Percentiles rank a stretch among this genome's conserved stretches.
phyloP scores from a whole-genome alignment of 1,140 invertebrate species.

The Ganaspis sp. region DNA sequence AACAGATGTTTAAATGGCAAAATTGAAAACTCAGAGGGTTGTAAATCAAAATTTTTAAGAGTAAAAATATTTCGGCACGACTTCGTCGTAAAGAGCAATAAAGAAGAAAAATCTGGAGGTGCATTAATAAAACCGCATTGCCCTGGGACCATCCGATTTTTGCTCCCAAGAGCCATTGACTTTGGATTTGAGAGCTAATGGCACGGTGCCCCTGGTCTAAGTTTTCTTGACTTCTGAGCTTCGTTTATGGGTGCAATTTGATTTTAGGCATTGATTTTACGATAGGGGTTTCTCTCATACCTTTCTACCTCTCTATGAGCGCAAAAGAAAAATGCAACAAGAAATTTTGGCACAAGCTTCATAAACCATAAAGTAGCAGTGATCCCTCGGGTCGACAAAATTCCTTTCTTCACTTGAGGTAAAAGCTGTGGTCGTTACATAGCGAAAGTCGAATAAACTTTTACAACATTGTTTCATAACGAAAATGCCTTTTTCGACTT shows the following conservation, averaged over 20 bases:
- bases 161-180: slow-evolving; percentile 2
- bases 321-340: slow-evolving; percentile 35
- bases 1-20: too few relatives aligned
- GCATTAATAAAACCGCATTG: slow-evolving; percentile 61
- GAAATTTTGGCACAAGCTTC: slow-evolving; percentile 26
- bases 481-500: not conserved
- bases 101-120: slow-evolving; percentile 49
- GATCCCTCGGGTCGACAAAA: slow-evolving; percentile 21
- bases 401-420: slow-evolving; percentile 49
- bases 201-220: not conserved
- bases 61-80: not conserved
- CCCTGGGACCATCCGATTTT: too few relatives aligned
- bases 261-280: slow-evolving; percentile 60
- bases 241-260: slow-evolving; percentile 60
- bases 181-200: not conserved
- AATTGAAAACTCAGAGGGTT: not conserved
- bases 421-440: slow-evolving; percentile 59
- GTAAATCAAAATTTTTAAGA: not conserved
- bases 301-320: not conserved
- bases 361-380: slow-evolving; percentile 32
- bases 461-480: slow-evolving; percentile 58
- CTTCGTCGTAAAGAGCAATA: slow-evolving; percentile 55
- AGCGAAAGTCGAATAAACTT: slow-evolving; percentile 53
- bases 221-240: slow-evolving; percentile 16
- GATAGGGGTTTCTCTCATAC: slow-evolving; percentile 55